Conservation (phyloP, 2,888 invertebrate species). For the Ligdia adustata region DNA sequence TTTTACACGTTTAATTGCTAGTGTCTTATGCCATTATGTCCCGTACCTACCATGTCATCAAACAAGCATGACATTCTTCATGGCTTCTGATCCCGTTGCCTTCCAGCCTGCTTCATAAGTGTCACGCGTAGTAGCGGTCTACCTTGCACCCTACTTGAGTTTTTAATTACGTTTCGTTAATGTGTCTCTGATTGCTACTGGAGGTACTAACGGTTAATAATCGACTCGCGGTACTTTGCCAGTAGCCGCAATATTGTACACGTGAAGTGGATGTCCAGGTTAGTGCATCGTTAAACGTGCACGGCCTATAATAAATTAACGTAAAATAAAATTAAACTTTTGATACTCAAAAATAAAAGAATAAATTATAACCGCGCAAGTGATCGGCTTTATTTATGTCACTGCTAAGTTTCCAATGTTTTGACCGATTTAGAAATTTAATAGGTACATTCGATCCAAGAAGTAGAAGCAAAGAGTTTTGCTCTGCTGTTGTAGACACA, state of each 20-base stretch:
- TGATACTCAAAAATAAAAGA: constrained; percentile 14
- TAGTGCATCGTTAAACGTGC: constrained; percentile 11
- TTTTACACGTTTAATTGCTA: too few relatives aligned
- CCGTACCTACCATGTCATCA: constrained; percentile 1
- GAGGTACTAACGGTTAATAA: constrained; percentile 31
- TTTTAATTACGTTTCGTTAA: constrained; percentile 66
- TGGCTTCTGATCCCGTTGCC: constrained; percentile 47
- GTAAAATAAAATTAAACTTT: constrained; percentile 11
- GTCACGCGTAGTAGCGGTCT: constrained; percentile 70
- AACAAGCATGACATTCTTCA: constrained; percentile 51
- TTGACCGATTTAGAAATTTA: too few relatives aligned
- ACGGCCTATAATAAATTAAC: constrained; percentile 4
- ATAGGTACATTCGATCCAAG: too few relatives aligned
- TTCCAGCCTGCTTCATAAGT: constrained; percentile 70
- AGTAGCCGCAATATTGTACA: not conserved
- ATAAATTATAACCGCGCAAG: constrained; percentile 1
- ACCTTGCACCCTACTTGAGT: constrained; percentile 74
- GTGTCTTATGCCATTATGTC: too few relatives aligned
- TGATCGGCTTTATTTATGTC: constrained; percentile 19
- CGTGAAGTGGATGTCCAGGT: constrained; percentile 4
- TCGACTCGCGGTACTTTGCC: constrained; percentile 1
- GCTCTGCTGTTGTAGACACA: too few relatives aligned
- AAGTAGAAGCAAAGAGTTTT: too few relatives aligned
- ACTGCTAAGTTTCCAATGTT: not conserved
- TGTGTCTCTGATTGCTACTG: constrained; percentile 42